These are phyloP conservation scores for Batillaria attramentaria DNA, from an alignment of 1,140 invertebrate genomes.

Conservation along the genomic window DNA sequence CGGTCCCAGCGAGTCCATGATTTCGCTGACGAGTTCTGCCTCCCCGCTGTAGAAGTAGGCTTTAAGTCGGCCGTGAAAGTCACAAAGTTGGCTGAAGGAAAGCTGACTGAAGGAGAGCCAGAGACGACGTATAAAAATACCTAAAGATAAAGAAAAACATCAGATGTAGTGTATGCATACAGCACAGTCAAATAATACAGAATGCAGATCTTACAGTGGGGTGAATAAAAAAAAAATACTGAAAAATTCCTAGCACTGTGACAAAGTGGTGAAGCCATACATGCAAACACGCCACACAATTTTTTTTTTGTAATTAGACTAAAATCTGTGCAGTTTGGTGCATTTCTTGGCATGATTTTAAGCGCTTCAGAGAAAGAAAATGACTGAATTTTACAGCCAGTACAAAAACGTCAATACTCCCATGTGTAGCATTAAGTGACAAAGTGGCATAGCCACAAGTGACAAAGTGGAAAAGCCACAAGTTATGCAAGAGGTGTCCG, in stretches of 20 bases:
- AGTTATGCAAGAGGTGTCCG: too few species aligned
- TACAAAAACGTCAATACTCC: too few species aligned
- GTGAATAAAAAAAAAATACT: neutral
- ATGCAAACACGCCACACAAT: too few species aligned
- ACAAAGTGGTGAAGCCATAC: neutral
- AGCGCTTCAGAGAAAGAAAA: too few species aligned
- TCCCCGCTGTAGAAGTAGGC: constrained; percentile 25
- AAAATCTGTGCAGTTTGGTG: too few species aligned
- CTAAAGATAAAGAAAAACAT: constrained; percentile 69
- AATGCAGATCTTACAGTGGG: neutral
- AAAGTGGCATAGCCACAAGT: too few species aligned
- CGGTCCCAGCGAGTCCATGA: constrained; percentile 30
- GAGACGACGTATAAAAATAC: constrained; percentile 85
- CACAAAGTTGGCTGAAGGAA: constrained; percentile 82
- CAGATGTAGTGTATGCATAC: neutral
- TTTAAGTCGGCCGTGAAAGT: constrained; percentile 43
- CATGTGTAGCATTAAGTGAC: too few species aligned
- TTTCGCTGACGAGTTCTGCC: constrained; percentile 57
- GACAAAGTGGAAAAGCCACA: too few species aligned
- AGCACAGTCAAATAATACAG: neutral
- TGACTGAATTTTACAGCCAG: too few species aligned
- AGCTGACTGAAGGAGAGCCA: constrained; percentile 86
- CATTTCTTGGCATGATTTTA: too few species aligned
- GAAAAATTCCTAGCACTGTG: neutral
- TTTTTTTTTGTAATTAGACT: too few species aligned